Base-by-base conservation (phyloP, 2,888 invertebrate genomes). In the Coremacera marginata region DNA sequence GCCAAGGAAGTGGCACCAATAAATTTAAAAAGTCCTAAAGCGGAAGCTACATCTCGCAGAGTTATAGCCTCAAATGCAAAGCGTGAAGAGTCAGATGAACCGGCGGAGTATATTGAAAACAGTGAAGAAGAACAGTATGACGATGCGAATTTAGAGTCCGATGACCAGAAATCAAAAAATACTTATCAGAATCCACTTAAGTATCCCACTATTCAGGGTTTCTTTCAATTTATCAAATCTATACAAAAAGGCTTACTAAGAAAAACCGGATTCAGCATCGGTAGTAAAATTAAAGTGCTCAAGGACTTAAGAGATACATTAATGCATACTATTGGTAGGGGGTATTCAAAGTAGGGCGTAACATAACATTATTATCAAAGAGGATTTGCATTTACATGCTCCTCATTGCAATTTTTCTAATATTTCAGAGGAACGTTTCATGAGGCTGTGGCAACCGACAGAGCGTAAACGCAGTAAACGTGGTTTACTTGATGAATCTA, bases 251-350 rank as follows among this genome's bases (percentile, higher is more conserved):
- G 78, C 9, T 86, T 89, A 80, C 76, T 88, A 5, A 84, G 81
- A 11, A 88, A 86, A 60, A 86, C 89, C 0, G 80, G 85, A 0
- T 80, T 84, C 31, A 84, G 84, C 16, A 85, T 89, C 57, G 82
- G 86, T 57, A 85, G 87, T 31, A 90, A 90, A 83, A 87, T 89
- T 5, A 84, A 86, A 80, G 80, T 84, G 67, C 80, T 90, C 0
- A 84, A 86, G 60, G 81, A 81, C 4, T 81, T 89, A 8, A 84
- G 86, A 4, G 91, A 93, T 80, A 90, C 91, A 76, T 89, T 95
- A 27, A 88, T 94, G 80, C 86, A 88, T 31, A 92, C 93, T 84
- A 94, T 95, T 82, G 92, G 95, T 95, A 90, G 91, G 91, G 87
- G 78, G 4, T 14, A 34, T n/a, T 63, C 7, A 27, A 9, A 34